Base-by-base conservation (phyloP, 2,888 invertebrate genomes). In the Cerastoderma edule region DNA sequence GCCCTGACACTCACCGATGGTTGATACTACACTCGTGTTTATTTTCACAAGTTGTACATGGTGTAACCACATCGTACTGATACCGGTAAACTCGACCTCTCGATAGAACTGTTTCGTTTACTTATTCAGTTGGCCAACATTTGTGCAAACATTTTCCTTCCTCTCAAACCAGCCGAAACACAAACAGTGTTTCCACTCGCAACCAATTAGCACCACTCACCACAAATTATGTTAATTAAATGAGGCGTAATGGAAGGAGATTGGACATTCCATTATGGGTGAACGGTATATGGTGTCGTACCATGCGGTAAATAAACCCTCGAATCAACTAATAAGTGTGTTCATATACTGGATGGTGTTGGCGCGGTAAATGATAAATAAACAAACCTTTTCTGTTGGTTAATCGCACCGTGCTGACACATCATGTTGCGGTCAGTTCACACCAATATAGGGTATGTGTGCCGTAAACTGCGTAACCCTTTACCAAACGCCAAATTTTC, bases 131-230 rank as follows among this genome's bases (percentile, higher is more conserved):
- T 28, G n/a, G 19, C 19, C 22, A 67, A 50, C 78, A 78, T 44
- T 75, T 78, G 78, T 78, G 63, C 68, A 75, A 78, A 78, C 63
- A 75, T 28, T 56, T 60, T 30, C 54, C 24, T n/a, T n/a, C n/a
- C n/a, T n/a, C 30, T 63, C 22, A 64, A 53, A 67, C 6, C 8
- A 72, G 50, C 73, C 66, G 39, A 64, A 46, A 70, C 46, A 60
- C 60, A 78, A 73, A 70, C 66, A 73, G 50, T 35, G 39, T n/a
- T 28, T 63, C 72, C 73, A 78, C 78, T 78, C 60, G 46, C 46
- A 30, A 39, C 70, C 66, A 78, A 72, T 73, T 50, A 50, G 24
- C 33, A 30, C 30, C 48, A 67, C 48, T 67, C 33, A 50, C 48
- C 35, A 24, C 27, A 70, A 78, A 73, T 73, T 78, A 73, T 78